Base-by-base conservation (phyloP, 2,113 vertebrate species). In the Tichodroma muraria region DNA sequence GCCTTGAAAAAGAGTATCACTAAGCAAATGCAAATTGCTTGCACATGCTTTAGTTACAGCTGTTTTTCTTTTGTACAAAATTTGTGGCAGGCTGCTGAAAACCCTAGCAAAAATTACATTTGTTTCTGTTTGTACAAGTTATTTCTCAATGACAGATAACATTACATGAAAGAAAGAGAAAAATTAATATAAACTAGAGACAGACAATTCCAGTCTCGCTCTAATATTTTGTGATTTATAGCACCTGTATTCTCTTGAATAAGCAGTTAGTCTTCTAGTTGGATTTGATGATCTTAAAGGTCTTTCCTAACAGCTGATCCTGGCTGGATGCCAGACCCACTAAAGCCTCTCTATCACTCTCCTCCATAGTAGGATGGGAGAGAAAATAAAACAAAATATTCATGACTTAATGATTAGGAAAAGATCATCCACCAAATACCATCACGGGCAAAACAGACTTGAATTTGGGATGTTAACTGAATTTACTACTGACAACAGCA, bases 391-490 rank as follows among this genome's bases (percentile, higher is more conserved):
- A n/a, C 1, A 25, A 40, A 76, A 69, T 14, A 59, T 23, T 44
- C 6, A 19, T 19, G 5, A 60, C 18, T 33, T 37, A 69, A 69
- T 18, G 37, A 37, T 12, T 6, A 44, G 17, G 18, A 60, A 59
- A 60, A 52, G 33, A 37, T 52, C 33, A 60, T 10, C 7, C 45
- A 52, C 31, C 21, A 37, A 59, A 60, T 12, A 37, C 6, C 1
- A 3, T 28, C 8, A 53, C 0, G 0, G 15, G 22, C 15, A 45
- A 60, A 33, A 28, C 4, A 9, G 18, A 23, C 45, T 77, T 1
- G 0, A 10, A 10, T 52, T 52, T 45, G 33, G 45, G 23, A 33
- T 60, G 19, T 38, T 69, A 60, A 28, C 33, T 52, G 45, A 44
- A 44, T 44, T 75, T 31, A 17, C 42, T 11, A 12, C 21, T 59